Conservation (phyloP, 1,140 invertebrate genomes). For the Hylaeus volcanicus region DNA sequence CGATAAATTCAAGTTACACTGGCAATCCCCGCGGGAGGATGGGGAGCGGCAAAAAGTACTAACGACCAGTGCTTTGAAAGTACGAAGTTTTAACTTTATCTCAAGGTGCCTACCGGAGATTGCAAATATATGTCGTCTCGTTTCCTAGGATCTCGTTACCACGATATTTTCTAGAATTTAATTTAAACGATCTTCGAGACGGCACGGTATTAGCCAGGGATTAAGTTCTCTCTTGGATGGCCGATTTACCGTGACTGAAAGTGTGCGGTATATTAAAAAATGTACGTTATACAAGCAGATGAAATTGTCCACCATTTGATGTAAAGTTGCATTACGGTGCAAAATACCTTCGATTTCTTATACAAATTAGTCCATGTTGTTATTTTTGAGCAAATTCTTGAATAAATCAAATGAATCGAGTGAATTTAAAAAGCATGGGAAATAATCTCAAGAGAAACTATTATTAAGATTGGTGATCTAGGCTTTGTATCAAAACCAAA, state of each 20-base stretch:
- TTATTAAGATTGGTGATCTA: too few relatives aligned
- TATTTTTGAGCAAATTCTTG: too few relatives aligned
- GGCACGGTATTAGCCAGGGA: background rate
- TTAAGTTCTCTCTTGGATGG: slow-evolving; percentile 6
- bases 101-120: slow-evolving; percentile 43
- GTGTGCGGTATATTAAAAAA: background rate
- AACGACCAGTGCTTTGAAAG: slow-evolving; percentile 44
- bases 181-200: slow-evolving; percentile 29
- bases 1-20: slow-evolving; percentile 59
- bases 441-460: too few relatives aligned
- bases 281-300: background rate
- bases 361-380: background rate
- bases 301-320: background rate
- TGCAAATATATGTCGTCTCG: slow-evolving; percentile 48
- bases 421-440: too few relatives aligned
- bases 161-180: slow-evolving; percentile 41
- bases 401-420: too few relatives aligned
- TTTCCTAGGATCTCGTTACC: slow-evolving; percentile 41
- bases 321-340: background rate
- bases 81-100: slow-evolving; percentile 57
- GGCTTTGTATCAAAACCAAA: too few relatives aligned
- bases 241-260: slow-evolving; percentile 4
- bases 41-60: slow-evolving; percentile 40
- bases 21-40: slow-evolving; percentile 45
- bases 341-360: background rate